A percentile compares a stretch with the other conserved stretches of the same genome.
Evolutionary conservation across 2,888 invertebrate species (phyloP).

Genomic region (Diaperis boleti): DNA sequence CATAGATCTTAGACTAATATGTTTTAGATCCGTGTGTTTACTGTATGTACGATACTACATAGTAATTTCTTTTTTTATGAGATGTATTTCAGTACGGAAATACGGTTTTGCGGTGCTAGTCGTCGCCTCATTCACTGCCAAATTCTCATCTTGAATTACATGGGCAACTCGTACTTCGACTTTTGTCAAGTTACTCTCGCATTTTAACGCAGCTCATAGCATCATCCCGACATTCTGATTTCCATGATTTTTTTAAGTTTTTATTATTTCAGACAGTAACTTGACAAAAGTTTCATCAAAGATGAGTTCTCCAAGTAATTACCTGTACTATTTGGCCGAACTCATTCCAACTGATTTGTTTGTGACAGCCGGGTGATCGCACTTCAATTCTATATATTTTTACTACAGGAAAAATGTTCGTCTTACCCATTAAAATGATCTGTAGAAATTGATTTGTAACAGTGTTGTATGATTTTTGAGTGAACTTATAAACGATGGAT

Average conservation of each 20-base stretch:
- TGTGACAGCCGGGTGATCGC: slow-evolving; percentile 42
- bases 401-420: slow-evolving; percentile 60
- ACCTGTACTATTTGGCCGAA: slow-evolving; percentile 53
- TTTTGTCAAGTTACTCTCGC: slow-evolving; percentile 33
- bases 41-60: slow-evolving; percentile 54
- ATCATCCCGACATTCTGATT: slow-evolving; percentile 20
- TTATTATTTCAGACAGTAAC: slow-evolving; percentile 9
- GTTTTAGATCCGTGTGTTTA: slow-evolving; percentile 60
- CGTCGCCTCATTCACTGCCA: slow-evolving; percentile 55
- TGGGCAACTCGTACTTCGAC: slow-evolving; percentile 44
- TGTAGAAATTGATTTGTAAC: slow-evolving; percentile 64
- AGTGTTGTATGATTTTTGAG: slow-evolving; percentile 65
- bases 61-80: slow-evolving; percentile 53
- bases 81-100: slow-evolving; percentile 45
- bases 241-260: slow-evolving; percentile 20
- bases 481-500: slow-evolving; percentile 66
- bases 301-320: slow-evolving; percentile 52
- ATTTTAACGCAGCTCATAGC: not conserved
- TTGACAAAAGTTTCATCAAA: slow-evolving; percentile 30
- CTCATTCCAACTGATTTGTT: slow-evolving; percentile 60
- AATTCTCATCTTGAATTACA: slow-evolving; percentile 49
- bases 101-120: slow-evolving; percentile 53
- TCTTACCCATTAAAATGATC: slow-evolving; percentile 58
- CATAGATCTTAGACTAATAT: slow-evolving; percentile 58
- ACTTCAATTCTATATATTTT: slow-evolving; percentile 56